A percentile compares a stretch with the other conserved stretches of the same genome.
Evolutionary conservation across 2,113 vertebrate species (phyloP).

Genomic region (Lagopus leucura): DNA sequence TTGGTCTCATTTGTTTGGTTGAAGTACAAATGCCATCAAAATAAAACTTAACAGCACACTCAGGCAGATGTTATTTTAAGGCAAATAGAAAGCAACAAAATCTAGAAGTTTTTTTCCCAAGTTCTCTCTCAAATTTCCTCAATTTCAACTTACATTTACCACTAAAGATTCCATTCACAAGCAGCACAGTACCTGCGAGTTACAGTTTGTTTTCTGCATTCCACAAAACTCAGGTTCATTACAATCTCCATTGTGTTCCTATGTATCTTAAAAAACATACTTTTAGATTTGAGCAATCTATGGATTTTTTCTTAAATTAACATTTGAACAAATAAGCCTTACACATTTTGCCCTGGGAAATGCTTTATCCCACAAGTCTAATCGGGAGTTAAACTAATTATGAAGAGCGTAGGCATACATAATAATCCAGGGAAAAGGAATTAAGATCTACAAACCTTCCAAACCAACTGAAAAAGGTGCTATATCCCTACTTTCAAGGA

Average conservation of each 20-base stretch:
- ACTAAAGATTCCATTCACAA: background rate
- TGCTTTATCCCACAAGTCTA: slow-evolving; percentile 15
- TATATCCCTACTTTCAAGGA: slow-evolving; percentile 23
- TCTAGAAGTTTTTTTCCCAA: background rate
- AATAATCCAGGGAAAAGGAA: slow-evolving; percentile 44
- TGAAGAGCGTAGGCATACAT: slow-evolving; percentile 16
- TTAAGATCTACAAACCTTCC: slow-evolving; percentile 17
- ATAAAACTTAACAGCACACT: background rate
- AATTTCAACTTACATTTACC: background rate
- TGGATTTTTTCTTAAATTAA: background rate
- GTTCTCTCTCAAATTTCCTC: background rate
- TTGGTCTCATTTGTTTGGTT: background rate
- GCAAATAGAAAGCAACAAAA: background rate
- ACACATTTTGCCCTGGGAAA: slow-evolving; percentile 30
- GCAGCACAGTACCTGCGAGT: background rate
- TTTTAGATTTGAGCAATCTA: background rate
- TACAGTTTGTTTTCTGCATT: background rate
- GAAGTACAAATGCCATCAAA: background rate
- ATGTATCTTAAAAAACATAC: background rate
- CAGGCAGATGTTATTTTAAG: background rate
- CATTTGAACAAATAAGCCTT: background rate
- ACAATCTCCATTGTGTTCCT: background rate
- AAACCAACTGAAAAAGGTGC: slow-evolving; percentile 21
- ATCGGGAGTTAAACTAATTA: slow-evolving; percentile 37
- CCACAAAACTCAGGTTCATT: background rate